Evolutionary conservation across 2,113 vertebrate genomes (phyloP).

Genomic region (Oncorhynchus keta): DNA sequence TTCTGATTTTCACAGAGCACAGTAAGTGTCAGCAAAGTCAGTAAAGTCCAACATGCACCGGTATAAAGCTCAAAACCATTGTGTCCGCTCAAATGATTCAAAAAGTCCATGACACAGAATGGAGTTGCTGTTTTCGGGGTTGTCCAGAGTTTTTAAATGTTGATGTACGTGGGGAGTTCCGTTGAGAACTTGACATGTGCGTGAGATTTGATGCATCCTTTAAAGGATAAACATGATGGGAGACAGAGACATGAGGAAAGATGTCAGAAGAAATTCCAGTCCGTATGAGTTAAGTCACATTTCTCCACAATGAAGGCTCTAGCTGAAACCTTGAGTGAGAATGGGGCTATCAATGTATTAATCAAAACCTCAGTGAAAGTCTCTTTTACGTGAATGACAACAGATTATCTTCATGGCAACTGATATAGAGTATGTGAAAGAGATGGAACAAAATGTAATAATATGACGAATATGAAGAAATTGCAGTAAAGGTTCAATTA

Average conservation of each 20-base stretch:
- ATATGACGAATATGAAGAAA: not conserved
- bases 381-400: not conserved
- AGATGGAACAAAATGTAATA: not conserved
- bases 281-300: not conserved
- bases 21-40: slow-evolving; percentile 80
- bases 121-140: slow-evolving; percentile 63
- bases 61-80: slow-evolving; percentile 99
- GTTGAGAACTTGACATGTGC: slow-evolving; percentile 95
- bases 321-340: not conserved
- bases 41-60: slow-evolving; percentile 92
- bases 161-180: slow-evolving; percentile 94
- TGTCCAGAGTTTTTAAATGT: slow-evolving; percentile 82
- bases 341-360: not conserved
- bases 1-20: slow-evolving; percentile 77
- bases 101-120: slow-evolving; percentile 81
- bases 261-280: not conserved
- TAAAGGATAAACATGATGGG: not conserved
- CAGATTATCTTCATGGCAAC: not conserved
- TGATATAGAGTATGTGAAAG: not conserved
- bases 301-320: not conserved
- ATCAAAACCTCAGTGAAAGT: not conserved
- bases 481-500: not conserved
- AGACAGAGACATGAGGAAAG: not conserved
- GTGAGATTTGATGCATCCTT: slow-evolving; percentile 95
- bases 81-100: slow-evolving; percentile 76